phyloP scores from a whole-genome alignment of 1,140 invertebrate species.

The Drosophila lowei region DNA sequence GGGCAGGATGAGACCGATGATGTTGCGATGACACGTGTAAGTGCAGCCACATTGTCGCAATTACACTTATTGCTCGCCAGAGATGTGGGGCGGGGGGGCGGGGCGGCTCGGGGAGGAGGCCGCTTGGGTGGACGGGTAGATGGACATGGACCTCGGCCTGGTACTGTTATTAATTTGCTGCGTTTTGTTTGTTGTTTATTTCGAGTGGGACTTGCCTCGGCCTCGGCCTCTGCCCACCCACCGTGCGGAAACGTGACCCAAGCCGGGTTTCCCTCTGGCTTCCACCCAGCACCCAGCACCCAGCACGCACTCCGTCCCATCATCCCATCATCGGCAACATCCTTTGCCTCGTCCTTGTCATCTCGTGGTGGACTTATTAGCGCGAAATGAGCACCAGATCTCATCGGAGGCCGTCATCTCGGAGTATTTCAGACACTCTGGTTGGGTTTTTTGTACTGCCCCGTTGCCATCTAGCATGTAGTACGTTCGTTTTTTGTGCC shows the following conservation, averaged over 20 bases:
- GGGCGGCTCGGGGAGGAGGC: neutral
- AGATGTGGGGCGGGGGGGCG: neutral
- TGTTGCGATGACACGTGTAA: conserved; percentile 77
- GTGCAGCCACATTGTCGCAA: conserved; percentile 80
- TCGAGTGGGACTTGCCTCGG: conserved; percentile 44
- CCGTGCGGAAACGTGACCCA: conserved; percentile 78
- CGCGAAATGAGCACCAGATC: conserved; percentile 61
- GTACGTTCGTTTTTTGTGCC: conserved; percentile 11
- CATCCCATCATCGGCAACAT: conserved; percentile 16
- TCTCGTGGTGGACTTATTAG: conserved; percentile 58
- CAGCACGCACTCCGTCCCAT: neutral
- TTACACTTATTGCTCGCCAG: conserved; percentile 55
- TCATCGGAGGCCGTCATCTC: conserved; percentile 6
- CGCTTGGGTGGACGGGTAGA: neutral
- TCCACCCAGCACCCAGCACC: conserved; percentile 27
- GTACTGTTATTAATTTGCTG: conserved; percentile 65
- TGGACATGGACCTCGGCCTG: neutral
- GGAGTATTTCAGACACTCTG: conserved; percentile 28
- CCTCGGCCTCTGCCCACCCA: conserved; percentile 62
- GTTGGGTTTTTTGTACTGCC: conserved; percentile 10
- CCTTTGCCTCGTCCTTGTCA: neutral
- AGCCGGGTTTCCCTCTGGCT: conserved; percentile 39
- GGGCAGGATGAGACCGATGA: conserved; percentile 31
- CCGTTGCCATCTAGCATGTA: conserved; percentile 15
- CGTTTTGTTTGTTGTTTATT: conserved; percentile 76